A percentile compares a stretch with the other conserved stretches of the same genome.
Conservation (phyloP, 1,140 invertebrate species). For the Aphaenogaster rudis region DNA sequence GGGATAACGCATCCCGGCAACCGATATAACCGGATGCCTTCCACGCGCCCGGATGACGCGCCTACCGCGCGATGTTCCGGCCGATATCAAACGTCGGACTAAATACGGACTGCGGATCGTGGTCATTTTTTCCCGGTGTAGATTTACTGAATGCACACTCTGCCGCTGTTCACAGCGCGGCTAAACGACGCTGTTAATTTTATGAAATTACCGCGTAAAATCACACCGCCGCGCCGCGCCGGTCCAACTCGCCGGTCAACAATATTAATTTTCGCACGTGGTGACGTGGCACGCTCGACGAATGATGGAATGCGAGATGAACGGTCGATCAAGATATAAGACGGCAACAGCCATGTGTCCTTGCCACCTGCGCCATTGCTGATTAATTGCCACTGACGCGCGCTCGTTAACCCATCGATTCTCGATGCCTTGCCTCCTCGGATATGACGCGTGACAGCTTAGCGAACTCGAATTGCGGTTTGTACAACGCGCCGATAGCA, state of each 20-base stretch:
- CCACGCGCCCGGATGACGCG: constrained; percentile 18
- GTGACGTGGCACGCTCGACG: constrained; percentile 9
- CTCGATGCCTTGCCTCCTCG: not conserved
- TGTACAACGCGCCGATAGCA: constrained; percentile 37
- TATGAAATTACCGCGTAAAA: constrained; percentile 69
- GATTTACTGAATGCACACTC: constrained; percentile 66
- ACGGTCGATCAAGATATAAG: constrained; percentile 32
- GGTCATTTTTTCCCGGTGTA: constrained; percentile 11
- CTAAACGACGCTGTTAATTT: constrained; percentile 72
- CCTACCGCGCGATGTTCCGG: constrained; percentile 30
- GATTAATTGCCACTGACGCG: constrained; percentile 39
- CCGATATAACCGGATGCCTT: constrained; percentile 60
- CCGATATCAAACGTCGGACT: constrained; percentile 40
- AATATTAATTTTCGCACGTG: constrained; percentile 46
- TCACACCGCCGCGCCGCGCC: constrained; percentile 39
- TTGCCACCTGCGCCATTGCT: constrained; percentile 46
- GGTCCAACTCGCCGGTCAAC: constrained; percentile 1
- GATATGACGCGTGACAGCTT: constrained; percentile 39
- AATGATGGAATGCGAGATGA: constrained; percentile 32
- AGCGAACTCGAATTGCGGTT: constrained; percentile 26
- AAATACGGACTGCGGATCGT: constrained; percentile 50
- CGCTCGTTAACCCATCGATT: constrained; percentile 53
- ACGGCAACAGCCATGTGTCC: constrained; percentile 11
- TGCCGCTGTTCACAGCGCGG: not conserved
- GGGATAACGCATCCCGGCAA: constrained; percentile 36